Conservation (phyloP, 2,113 vertebrate species). For the Coracopsis vasa region DNA sequence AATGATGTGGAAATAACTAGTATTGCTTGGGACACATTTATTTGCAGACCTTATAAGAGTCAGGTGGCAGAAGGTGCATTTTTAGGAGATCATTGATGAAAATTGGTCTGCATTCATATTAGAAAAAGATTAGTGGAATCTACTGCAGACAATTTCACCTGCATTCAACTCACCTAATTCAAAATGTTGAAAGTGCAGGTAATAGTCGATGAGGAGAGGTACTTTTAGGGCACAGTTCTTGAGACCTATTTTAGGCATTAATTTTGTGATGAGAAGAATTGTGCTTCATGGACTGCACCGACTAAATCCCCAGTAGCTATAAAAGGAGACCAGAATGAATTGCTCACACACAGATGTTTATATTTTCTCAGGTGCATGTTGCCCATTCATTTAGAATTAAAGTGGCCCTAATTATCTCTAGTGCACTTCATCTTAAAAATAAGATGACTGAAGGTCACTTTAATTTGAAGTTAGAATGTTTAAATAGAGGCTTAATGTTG, state of each 20-base stretch:
- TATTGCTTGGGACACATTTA: not conserved
- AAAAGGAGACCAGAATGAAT: not conserved
- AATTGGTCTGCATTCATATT: not conserved
- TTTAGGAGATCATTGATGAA: not conserved
- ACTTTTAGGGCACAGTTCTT: not conserved
- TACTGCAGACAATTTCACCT: not conserved
- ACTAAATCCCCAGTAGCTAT: not conserved
- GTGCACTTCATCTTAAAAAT: not conserved
- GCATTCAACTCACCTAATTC: not conserved
- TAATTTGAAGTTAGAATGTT: not conserved
- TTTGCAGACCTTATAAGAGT: not conserved
- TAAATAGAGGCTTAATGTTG: not conserved
- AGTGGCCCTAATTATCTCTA: slow-evolving; percentile 8
- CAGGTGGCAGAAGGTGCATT: not conserved
- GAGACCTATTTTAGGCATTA: not conserved
- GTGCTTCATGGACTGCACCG: not conserved
- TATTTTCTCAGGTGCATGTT: not conserved
- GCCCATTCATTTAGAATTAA: not conserved
- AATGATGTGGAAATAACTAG: not conserved
- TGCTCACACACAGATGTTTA: not conserved
- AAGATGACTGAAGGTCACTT: slow-evolving; percentile 1
- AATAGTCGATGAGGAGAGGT: not conserved
- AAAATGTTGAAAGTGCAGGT: not conserved
- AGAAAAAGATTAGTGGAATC: not conserved
- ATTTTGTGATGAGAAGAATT: not conserved